Base-by-base conservation (phyloP, 2,797 vertebrate species). In the Coilia nasus region DNA sequence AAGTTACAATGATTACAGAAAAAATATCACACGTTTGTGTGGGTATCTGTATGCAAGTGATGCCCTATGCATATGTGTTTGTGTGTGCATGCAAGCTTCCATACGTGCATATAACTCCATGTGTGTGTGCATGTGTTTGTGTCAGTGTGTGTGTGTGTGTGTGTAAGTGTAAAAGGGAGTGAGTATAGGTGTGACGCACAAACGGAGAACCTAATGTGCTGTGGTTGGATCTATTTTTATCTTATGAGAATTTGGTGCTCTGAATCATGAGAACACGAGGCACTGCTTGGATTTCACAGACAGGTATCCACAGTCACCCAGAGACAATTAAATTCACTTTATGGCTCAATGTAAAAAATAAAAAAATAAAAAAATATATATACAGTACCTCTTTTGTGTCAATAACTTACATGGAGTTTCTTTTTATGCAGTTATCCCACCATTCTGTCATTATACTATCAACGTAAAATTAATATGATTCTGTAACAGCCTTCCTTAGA, bases 201-300 rank as follows among this genome's bases (percentile, higher is more conserved):
- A 35, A 82, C 54, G 0, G 21, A 35, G 75, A 67, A 44, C 56
- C 80, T 54, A 78, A 59, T 54, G 80, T 83, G 83, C 71, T 44
- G 4, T 1, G 46, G 23, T 80, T 12, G 21, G 14, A 17, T 80
- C 82, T 90, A 90, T 91, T 90, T 91, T 83, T 91, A 88, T 81
- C 85, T 88, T 85, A 83, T 88, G 85, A 83, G 71, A 81, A 84
- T 86, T 62, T 46, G 44, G 71, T 83, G 60, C 31, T n/a, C 78
- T 87, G 81, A 86, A 88, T 87, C 86, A 82, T 85, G 82, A 88
- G 85, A 83, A 84, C 86, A 59, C 78, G 46, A 82, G 50, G 2
- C 50, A 84, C 83, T 86, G 84, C 84, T 88, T 83, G 56, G n/a
- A 83, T 85, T 85, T 88, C 80, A 85, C 85, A 85, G 80, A 71